These are phyloP conservation scores for Premnoplex brunnescens DNA, from an alignment of 2,797 vertebrate genomes.

Conservation along the genomic window DNA sequence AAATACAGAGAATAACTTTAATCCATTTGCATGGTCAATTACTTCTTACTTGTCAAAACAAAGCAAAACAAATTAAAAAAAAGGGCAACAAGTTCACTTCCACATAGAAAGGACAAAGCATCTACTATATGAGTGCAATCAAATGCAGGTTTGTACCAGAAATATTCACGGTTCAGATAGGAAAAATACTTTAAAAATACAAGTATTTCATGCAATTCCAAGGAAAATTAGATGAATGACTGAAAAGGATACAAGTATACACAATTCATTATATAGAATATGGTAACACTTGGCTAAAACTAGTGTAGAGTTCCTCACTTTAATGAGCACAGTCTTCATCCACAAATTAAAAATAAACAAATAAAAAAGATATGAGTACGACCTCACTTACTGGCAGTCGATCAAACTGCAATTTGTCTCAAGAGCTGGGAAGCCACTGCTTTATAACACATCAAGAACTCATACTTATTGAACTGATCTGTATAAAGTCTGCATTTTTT, in stretches of 20 bases:
- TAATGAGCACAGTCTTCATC: conserved; percentile 58
- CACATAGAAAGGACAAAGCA: not conserved
- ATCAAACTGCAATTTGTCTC: conserved; percentile 60
- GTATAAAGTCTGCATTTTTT: not conserved
- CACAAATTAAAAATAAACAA: conserved; percentile 71
- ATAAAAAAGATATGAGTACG: conserved; percentile 58
- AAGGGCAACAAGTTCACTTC: not conserved
- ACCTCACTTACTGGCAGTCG: conserved; percentile 34
- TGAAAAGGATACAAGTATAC: conserved; percentile 15
- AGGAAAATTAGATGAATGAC: conserved; percentile 20
- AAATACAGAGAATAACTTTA: not conserved
- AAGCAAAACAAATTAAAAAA: not conserved
- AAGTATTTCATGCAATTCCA: conserved; percentile 10
- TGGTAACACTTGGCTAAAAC: conserved; percentile 30
- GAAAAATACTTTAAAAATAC: not conserved
- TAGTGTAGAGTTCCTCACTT: conserved; percentile 14
- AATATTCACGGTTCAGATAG: not conserved
- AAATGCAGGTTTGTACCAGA: conserved; percentile 14
- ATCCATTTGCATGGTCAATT: not conserved
- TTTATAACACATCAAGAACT: conserved; percentile 6
- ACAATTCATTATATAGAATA: conserved; percentile 18
- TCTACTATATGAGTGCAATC: not conserved
- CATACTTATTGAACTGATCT: conserved; percentile 4
- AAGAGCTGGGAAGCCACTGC: conserved; percentile 41
- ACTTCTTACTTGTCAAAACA: not conserved